phyloP scores from a whole-genome alignment of 30 jellyfish, hydroid and myxozoan genomes.

The Aurelia aurita region DNA sequence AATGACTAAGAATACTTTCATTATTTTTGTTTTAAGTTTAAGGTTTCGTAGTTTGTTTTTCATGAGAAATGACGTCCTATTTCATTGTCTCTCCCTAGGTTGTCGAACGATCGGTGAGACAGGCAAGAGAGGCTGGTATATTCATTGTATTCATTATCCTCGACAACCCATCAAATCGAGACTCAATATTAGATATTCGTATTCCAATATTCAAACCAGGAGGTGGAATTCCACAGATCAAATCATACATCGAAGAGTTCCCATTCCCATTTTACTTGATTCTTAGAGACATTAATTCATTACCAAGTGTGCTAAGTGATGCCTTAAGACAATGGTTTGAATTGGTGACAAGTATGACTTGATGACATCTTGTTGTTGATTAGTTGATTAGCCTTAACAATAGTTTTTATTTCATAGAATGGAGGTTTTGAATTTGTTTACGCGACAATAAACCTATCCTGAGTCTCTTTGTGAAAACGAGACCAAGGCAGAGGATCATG shows the following conservation, averaged over 20 bases:
- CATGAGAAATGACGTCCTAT: no score
- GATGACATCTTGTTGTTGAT: no score
- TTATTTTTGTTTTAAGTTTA: no score
- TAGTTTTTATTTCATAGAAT: no score
- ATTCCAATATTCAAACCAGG: constrained; percentile 93
- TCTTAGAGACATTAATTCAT: constrained; percentile 78
- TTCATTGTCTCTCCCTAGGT: constrained; percentile 39
- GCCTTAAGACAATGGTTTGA: constrained; percentile 98
- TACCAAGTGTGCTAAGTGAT: constrained; percentile 88
- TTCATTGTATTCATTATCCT: constrained; percentile 85
- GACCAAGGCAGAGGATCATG: no score
- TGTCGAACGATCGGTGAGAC: constrained; percentile 73
- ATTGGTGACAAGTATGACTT: constrained; percentile 56
- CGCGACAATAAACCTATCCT: no score
- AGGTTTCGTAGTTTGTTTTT: no score
- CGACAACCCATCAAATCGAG: constrained; percentile 92
- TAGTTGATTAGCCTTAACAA: no score
- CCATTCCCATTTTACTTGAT: constrained; percentile 93
- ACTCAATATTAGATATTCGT: constrained; percentile 86
- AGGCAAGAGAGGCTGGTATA: constrained; percentile 90
- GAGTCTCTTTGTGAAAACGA: no score
- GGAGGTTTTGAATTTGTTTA: no score
- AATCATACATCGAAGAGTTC: constrained; percentile 87
- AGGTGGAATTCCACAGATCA: constrained; percentile 76
- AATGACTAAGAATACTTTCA: no score